Conservation (phyloP, 2,797 vertebrate species). For the Dendrocincla fuliginosa region DNA sequence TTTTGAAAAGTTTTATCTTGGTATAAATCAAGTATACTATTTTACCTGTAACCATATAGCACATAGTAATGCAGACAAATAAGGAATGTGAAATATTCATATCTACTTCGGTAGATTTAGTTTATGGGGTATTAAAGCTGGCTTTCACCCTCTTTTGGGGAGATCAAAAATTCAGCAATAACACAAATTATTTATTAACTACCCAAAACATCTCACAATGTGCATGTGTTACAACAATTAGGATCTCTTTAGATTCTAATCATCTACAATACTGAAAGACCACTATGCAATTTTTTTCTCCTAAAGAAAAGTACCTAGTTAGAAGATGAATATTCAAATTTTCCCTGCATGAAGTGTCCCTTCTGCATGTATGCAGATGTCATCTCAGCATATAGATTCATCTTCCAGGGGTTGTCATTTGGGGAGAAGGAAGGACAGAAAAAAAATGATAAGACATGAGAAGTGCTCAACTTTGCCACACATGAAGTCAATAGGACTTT, state of each 20-base stretch:
- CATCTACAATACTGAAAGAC: neutral
- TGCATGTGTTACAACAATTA: neutral
- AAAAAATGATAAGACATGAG: neutral
- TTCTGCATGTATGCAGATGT: neutral
- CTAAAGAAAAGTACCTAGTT: neutral
- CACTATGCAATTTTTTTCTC: neutral
- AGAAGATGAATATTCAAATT: neutral
- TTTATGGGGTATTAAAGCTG: neutral
- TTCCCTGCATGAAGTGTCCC: neutral
- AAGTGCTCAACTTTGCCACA: rapidly evolving
- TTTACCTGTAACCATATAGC: neutral
- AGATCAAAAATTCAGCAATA: neutral
- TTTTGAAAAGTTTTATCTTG: neutral
- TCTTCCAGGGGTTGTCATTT: neutral
- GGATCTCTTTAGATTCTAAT: neutral
- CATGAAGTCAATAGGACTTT: neutral
- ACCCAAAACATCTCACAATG: neutral
- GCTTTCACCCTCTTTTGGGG: neutral
- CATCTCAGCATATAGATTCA: neutral
- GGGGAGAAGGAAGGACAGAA: neutral
- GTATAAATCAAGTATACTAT: neutral
- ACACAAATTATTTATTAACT: neutral
- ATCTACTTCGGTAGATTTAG: neutral
- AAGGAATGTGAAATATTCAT: neutral
- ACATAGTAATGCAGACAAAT: neutral